Base-by-base conservation (phyloP, 2,888 invertebrate species). In the Clunio marinus region DNA sequence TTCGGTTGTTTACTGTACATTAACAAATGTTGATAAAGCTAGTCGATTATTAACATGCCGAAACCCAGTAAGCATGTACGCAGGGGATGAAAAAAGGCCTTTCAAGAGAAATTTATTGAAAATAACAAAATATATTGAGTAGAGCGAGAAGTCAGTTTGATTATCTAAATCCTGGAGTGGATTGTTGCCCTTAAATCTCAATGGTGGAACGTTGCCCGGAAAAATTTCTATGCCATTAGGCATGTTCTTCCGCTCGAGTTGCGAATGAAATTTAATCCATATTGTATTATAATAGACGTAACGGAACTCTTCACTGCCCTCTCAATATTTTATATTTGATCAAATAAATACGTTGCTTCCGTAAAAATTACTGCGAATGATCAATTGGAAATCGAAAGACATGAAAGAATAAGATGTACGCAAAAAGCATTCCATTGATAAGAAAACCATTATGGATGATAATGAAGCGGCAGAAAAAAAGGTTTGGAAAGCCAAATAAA, bases 161-260 rank as follows among this genome's bases (percentile, higher is more conserved):
- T 57, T 27, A 57, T 57, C 27, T 32, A 32, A 7, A 10, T 32
- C 32, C 5, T 32, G 10, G 32, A 32, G 10, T 32, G 32, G 32
- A 32, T 10, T 10, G 32, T 32, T 32, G 5, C 32, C 27, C 10
- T 13, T 45, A 3, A 7, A 17, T 17, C 45, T 45, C 8, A 13
- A 32, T 5, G 13, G 35, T 8, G 35, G 13, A n/a, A 51, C 10
- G 17, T 51, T 51, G 17, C 45, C 20, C 22, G 51, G 22, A 1
- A 13, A 57, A 32, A 22, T 66, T 66, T 66, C 66, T 55, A 66
- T 55, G 66, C 66, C 66, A 66, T 66, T 66, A 66, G 46, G 32
- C 46, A 66, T 66, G 28, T 32, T 55, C 22, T 66, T 66, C 66
- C 55, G 24, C 32, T 66, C 17, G 66, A 66, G 46, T 55, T 13